Percentiles rank a stretch among this genome's conserved stretches.
These are phyloP conservation scores for Tiliacea aurago DNA, from an alignment of 2,888 invertebrate genomes.

Conservation along the genomic window DNA sequence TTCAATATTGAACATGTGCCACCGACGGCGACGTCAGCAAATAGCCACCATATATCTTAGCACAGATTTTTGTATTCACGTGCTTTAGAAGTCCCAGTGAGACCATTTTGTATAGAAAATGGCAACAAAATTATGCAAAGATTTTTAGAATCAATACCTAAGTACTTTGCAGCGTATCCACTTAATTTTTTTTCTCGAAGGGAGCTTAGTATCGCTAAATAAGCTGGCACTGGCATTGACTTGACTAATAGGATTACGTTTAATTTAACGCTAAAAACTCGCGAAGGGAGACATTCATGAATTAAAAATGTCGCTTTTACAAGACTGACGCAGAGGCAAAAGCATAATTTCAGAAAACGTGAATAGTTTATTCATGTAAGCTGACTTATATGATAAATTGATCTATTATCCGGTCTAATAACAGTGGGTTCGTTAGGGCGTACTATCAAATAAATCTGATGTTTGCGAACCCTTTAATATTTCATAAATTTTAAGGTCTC, in stretches of 20 bases:
- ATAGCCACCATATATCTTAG: constrained; percentile 26
- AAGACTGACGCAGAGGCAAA: constrained; percentile 3
- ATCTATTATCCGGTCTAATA: constrained; percentile 22
- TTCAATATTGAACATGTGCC: constrained; percentile 59
- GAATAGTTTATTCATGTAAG: constrained; percentile 12
- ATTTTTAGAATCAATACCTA: constrained; percentile 40
- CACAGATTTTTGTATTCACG: constrained; percentile 40
- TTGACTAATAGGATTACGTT: constrained; percentile 43
- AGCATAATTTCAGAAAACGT: constrained; percentile 14
- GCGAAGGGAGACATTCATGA: background rate
- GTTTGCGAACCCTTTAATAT: constrained; percentile 46
- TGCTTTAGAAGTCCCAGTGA: constrained; percentile 17
- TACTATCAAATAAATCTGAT: constrained; percentile 53
- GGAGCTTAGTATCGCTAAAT: constrained; percentile 18
- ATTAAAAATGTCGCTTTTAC: constrained; percentile 6
- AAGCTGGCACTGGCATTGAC: constrained; percentile 18
- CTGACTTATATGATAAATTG: constrained; percentile 4
- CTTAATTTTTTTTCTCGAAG: constrained; percentile 6
- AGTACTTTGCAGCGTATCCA: background rate
- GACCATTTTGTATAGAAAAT: constrained; percentile 38
- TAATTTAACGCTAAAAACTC: constrained; percentile 25
- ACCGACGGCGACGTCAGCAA: constrained; percentile 42
- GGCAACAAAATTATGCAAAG: constrained; percentile 29
- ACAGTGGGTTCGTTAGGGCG: background rate
- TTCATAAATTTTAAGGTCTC: constrained; percentile 53